A percentile compares a stretch with the other conserved stretches of the same genome.
Conservation (phyloP, 1,140 invertebrate genomes). For the Battus philenor region DNA sequence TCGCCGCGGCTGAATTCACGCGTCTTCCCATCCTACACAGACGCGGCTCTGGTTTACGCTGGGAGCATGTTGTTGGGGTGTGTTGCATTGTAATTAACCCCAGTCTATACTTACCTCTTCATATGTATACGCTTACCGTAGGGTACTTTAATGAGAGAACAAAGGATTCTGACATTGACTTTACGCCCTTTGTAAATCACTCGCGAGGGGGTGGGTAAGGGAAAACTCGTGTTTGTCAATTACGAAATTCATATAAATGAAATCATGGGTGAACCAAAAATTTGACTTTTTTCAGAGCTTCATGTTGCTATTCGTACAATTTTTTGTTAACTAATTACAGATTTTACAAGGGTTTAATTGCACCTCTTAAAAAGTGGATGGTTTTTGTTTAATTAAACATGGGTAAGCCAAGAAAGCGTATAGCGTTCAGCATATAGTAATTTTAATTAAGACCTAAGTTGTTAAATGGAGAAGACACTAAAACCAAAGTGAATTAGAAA, state of each 20-base stretch:
- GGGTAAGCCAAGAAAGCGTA: too few species aligned
- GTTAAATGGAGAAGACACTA: too few species aligned
- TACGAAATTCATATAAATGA: not conserved
- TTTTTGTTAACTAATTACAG: too few species aligned
- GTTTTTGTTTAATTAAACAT: too few species aligned
- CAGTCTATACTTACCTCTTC: slow-evolving; percentile 1
- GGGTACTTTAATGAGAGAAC: slow-evolving; percentile 8
- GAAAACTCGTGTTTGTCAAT: slow-evolving; percentile 12
- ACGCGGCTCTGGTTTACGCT: slow-evolving; percentile 16
- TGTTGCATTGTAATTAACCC: slow-evolving; percentile 13
- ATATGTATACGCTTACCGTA: slow-evolving; percentile 6
- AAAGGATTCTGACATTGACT: slow-evolving; percentile 14
- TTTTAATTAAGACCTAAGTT: too few species aligned
- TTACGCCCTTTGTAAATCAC: slow-evolving; percentile 6
- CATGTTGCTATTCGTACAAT: too few species aligned
- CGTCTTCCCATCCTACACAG: slow-evolving; percentile 33
- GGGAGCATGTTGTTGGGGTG: slow-evolving; percentile 29
- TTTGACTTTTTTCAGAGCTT: too few species aligned
- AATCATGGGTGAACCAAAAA: not conserved
- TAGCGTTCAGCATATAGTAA: too few species aligned
- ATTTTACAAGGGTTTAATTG: too few species aligned
- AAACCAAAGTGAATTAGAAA: too few species aligned
- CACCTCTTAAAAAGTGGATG: too few species aligned
- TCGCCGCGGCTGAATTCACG: slow-evolving; percentile 41
- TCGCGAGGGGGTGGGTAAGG: not conserved